Evolutionary conservation across 2,888 invertebrate genomes (phyloP).

Genomic region (Habrosyne pyritoides): DNA sequence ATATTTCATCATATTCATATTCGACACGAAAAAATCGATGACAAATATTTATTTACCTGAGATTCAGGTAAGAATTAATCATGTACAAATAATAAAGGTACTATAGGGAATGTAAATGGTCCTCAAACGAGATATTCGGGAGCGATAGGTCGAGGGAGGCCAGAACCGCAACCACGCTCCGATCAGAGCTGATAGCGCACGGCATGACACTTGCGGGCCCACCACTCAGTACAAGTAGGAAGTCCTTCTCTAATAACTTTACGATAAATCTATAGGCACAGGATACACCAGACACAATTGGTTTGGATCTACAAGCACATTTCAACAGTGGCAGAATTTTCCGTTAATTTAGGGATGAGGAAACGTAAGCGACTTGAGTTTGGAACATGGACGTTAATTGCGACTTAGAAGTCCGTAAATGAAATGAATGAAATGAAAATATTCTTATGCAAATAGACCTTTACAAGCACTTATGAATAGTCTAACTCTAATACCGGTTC

Average conservation of each 20-base stretch:
- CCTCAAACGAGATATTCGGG: constrained; percentile 43
- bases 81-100: neutral
- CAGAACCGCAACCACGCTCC: constrained; percentile 14
- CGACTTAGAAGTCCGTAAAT: too few species aligned
- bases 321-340: neutral
- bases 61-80: neutral
- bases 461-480: too few species aligned
- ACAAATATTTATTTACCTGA: neutral
- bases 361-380: neutral
- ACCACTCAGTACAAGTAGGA: constrained; percentile 19
- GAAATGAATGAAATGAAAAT: too few species aligned
- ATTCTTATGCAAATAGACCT: too few species aligned
- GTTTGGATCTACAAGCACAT: neutral
- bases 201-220: constrained; percentile 19
- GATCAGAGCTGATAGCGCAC: constrained; percentile 45
- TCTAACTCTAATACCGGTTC: too few species aligned
- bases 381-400: neutral
- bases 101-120: constrained; percentile 40
- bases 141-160: constrained; percentile 30
- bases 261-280: neutral
- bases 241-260: constrained; percentile 2
- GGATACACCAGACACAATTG: neutral
- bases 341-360: neutral
- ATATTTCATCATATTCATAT: too few species aligned
- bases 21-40: too few species aligned